phyloP scores from a whole-genome alignment of 2,888 invertebrate species.

The Chalcis sispes region DNA sequence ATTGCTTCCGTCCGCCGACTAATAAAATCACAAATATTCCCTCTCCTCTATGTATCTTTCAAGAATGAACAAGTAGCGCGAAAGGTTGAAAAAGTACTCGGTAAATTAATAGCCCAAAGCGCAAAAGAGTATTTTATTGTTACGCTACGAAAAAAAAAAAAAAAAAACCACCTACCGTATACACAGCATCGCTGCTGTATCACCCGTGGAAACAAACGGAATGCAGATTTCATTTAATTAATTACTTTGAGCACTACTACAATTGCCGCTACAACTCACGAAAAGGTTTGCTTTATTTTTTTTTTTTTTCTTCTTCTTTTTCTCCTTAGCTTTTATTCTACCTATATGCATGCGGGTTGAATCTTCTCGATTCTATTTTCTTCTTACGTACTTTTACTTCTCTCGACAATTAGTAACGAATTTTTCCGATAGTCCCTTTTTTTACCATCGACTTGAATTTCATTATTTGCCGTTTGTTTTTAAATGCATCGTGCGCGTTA shows the following conservation, averaged over 20 bases:
- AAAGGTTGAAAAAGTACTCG: conserved; percentile 24
- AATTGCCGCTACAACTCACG: not conserved
- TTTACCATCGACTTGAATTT: not conserved
- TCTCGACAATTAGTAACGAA: not conserved
- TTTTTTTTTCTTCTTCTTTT: not conserved
- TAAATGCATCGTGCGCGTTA: no score
- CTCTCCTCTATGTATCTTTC: no score
- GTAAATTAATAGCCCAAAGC: conserved; percentile 34
- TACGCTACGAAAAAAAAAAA: not conserved
- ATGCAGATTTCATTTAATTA: conserved; percentile 28
- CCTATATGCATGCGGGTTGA: no score
- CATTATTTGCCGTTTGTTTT: no score
- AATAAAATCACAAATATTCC: no score
- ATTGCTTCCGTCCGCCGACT: no score
- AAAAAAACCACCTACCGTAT: not conserved
- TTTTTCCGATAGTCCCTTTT: not conserved
- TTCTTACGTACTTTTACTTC: not conserved
- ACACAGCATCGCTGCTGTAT: not conserved
- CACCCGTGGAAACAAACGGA: conserved; percentile 4
- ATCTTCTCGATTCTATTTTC: conserved; percentile 5
- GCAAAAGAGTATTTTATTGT: conserved; percentile 23
- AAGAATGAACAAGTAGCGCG: conserved; percentile 10
- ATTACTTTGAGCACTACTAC: conserved; percentile 16
- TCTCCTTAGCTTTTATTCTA: no score
- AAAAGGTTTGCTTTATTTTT: not conserved